Evolutionary conservation across 2,113 vertebrate species (phyloP), one percentile per base, ranked within the genome.

Genomic region (Phainopepla nitens): DNA sequence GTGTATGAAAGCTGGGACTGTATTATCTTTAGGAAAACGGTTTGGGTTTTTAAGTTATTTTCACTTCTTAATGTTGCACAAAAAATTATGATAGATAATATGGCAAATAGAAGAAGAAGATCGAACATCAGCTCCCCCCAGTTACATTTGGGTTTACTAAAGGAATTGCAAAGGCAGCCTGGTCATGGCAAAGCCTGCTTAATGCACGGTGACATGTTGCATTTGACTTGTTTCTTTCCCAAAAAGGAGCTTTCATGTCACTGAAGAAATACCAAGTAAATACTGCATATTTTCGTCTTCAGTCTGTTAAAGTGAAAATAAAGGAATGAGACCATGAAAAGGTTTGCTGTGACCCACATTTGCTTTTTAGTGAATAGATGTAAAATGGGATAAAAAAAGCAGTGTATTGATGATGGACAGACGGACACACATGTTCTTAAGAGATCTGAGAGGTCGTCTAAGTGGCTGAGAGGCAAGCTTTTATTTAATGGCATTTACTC

Each of bases 21-120:
- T 22, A 72, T 84, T 95, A 82, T 89, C 84, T 97, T 96, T 94
- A 96, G 94, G 79, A 96, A 94, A 50, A 91, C 16, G 3, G 3
- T 65, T 68, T 69, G 5, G 18, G 13, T 85, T 62, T 71, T 60
- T 6, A 13, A 44, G 27, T 94, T 66, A 28, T 64, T 61, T 84
- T 95, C 22, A 13, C 24, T 71, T 62, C 24, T 86, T 86, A 1
- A 1, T 45, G 29, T 56, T 83, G 22, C 50, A 21, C 29, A 25
- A 60, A 81, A 66, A 87, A 60, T 58, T 60, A 31, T 24, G 22
- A 24, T 87, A 31, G 36, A 28, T 87, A 56, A 69, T 82, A 45
- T 1, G 6, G 45, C 31, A 73, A 64, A 51, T 31, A 70, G 19
- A 79, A 69, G 13, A 58, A 76, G 39, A 45, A 91, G 62, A 47